phyloP scores from a whole-genome alignment of 1,140 invertebrate genomes.

The Diachasmimorpha longicaudata region DNA sequence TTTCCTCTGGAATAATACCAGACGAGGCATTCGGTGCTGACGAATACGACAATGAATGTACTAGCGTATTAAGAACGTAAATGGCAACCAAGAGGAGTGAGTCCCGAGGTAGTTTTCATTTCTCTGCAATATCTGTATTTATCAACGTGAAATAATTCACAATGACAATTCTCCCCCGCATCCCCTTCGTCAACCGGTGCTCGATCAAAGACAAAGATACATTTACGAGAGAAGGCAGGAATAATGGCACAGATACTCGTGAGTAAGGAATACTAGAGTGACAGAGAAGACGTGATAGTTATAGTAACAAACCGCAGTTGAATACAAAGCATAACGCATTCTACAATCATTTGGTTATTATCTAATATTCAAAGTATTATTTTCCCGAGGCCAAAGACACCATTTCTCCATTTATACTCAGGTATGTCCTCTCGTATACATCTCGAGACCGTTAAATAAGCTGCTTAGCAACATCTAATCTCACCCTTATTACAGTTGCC shows the following conservation, averaged over 20 bases:
- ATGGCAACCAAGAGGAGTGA: background rate
- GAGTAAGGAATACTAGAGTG: background rate
- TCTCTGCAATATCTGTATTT: background rate
- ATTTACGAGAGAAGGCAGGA: background rate
- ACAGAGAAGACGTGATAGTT: background rate
- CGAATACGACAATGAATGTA: background rate
- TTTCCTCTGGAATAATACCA: background rate
- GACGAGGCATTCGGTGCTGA: background rate
- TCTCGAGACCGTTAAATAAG: constrained; percentile 37
- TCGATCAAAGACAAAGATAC: background rate
- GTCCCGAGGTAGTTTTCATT: background rate
- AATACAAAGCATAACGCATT: background rate
- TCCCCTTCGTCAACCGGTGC: background rate
- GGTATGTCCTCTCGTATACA: background rate
- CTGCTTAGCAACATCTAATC: constrained; percentile 43
- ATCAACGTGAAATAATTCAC: background rate
- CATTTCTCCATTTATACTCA: background rate
- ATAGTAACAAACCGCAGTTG: background rate
- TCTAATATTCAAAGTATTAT: background rate
- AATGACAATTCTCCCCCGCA: no score
- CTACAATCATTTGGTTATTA: background rate
- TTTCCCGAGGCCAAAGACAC: background rate
- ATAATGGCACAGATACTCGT: background rate
- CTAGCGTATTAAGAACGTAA: background rate
- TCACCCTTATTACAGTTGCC: constrained; percentile 45